A percentile compares a stretch with the other conserved stretches of the same genome.
Conservation (phyloP, 2,797 vertebrate species). For the Mus minutoides region DNA sequence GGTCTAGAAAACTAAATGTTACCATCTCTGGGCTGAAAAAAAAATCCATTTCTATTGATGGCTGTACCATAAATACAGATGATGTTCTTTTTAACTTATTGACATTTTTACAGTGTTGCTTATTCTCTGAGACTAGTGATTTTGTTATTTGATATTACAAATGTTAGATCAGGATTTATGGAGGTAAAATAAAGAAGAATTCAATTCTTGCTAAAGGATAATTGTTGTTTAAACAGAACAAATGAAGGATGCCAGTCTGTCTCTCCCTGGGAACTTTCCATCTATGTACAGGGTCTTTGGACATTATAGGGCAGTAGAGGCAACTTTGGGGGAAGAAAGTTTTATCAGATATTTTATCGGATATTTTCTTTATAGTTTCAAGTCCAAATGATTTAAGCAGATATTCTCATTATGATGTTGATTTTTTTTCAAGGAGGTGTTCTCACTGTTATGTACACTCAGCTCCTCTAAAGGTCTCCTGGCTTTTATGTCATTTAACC, state of each 20-base stretch:
- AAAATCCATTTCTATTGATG: background rate
- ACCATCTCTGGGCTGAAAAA: background rate
- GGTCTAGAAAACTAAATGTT: background rate
- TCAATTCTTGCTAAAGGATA: background rate
- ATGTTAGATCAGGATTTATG: background rate
- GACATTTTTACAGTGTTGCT: background rate
- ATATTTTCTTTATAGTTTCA: background rate
- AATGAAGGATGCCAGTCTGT: background rate
- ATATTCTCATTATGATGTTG: background rate
- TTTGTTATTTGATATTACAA: background rate
- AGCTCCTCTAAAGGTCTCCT: background rate
- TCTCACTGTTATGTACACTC: background rate
- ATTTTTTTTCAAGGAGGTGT: background rate
- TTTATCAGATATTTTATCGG: background rate
- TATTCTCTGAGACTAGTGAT: background rate
- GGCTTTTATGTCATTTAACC: background rate
- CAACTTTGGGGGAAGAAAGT: too few species aligned
- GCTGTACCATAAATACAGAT: background rate
- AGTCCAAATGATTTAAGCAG: background rate
- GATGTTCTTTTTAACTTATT: background rate
- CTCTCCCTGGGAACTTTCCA: background rate
- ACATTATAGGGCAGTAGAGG: background rate
- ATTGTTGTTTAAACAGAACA: too few species aligned
- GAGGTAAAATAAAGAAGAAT: too few species aligned
- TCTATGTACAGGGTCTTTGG: background rate